A percentile compares a stretch with the other conserved stretches of the same genome.
These are phyloP conservation scores for Danio rerio DNA, from an alignment of 2,113 vertebrate species.

Conservation along the genomic window DNA sequence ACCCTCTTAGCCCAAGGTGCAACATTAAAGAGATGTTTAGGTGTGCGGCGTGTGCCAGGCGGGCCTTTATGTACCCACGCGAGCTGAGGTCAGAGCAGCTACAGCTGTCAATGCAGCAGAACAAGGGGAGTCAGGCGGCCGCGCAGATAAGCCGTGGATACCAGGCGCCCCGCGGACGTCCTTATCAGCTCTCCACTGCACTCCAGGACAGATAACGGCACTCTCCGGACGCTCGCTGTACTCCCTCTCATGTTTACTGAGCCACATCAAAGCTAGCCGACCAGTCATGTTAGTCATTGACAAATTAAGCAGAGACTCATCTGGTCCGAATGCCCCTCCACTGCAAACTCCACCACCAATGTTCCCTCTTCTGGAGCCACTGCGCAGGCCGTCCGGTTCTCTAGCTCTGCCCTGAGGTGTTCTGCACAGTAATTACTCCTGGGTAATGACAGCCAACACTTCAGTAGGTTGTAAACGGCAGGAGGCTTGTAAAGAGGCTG, in stretches of 20 bases:
- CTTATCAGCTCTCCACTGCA: constrained; percentile 72
- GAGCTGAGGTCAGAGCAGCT: constrained; percentile 47
- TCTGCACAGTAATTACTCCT: constrained; percentile 61
- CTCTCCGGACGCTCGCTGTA: constrained; percentile 61
- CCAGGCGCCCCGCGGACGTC: constrained; percentile 66
- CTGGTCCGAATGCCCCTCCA: constrained; percentile 47
- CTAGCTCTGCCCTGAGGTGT: constrained; percentile 55
- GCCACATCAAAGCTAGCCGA: constrained; percentile 75
- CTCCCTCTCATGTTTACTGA: constrained; percentile 70
- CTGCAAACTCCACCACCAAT: no score
- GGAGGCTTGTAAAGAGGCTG: constrained; percentile 62
- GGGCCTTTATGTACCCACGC: constrained; percentile 49
- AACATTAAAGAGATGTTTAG: constrained; percentile 41
- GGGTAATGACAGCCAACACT: constrained; percentile 62
- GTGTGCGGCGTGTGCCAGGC: constrained; percentile 26
- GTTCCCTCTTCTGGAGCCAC: constrained; percentile 5
- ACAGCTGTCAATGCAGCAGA: constrained; percentile 58
- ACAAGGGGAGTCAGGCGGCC: constrained; percentile 65
- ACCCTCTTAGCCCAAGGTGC: constrained; percentile 5
- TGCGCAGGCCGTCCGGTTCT: constrained; percentile 28
- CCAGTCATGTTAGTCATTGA: constrained; percentile 69
- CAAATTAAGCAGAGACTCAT: constrained; percentile 62
- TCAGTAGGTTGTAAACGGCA: constrained; percentile 60
- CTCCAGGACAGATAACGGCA: constrained; percentile 72
- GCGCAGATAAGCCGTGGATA: constrained; percentile 62